These are phyloP conservation scores for Helarctos malayanus DNA, from an alignment of 2,797 vertebrate genomes.

Conservation along the genomic window DNA sequence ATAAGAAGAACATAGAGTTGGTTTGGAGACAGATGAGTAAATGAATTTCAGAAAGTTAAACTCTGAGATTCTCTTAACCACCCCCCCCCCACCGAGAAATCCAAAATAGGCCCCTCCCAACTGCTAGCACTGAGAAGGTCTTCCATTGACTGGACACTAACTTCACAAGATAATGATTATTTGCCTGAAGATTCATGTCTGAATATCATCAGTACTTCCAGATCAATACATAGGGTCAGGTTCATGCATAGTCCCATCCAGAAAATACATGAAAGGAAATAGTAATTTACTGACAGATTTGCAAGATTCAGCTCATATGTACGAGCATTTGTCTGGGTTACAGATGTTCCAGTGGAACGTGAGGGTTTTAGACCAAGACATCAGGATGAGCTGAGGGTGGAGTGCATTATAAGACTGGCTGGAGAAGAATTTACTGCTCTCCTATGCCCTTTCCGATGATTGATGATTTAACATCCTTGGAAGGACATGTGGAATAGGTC, in stretches of 20 bases:
- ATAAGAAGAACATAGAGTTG: background rate
- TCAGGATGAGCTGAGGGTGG: rapidly evolving
- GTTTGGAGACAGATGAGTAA: background rate
- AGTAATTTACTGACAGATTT: background rate
- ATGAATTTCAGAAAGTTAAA: background rate
- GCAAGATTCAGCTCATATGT: background rate
- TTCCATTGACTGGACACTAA: background rate
- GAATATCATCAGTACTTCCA: background rate
- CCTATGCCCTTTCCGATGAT: background rate
- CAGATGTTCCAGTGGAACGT: background rate
- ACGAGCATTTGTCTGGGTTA: background rate
- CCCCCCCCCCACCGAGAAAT: background rate
- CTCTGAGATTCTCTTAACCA: background rate
- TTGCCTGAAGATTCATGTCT: background rate
- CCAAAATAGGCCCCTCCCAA: background rate
- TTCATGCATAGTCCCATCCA: background rate
- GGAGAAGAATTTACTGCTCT: background rate
- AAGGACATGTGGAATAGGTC: background rate
- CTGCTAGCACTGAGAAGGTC: background rate
- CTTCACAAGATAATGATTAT: background rate
- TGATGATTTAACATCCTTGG: background rate
- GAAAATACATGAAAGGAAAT: background rate
- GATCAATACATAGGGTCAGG: background rate
- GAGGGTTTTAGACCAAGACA: background rate
- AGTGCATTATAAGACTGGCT: rapidly evolving